Evolutionary conservation across 2,113 vertebrate genomes (phyloP), one percentile per base, ranked within the genome.

Genomic region (Barnardius zonarius): DNA sequence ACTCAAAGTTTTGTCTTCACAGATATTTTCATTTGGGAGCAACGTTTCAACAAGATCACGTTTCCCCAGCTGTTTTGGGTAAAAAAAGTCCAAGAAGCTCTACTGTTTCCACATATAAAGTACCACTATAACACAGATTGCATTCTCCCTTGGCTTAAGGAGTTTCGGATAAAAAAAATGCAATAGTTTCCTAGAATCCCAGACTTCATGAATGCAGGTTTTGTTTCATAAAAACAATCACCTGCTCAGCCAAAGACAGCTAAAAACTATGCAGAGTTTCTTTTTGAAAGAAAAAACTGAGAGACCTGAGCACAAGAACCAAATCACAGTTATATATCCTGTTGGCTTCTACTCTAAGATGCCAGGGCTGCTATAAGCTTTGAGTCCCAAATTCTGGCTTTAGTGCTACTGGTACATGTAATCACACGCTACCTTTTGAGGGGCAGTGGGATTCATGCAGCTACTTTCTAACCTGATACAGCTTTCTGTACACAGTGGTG

Each of bases 1-100:
- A 9, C 37, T 86, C 46, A 22, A 23, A 49, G 7, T 43, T 39
- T 5, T 55, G 3, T 70, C 37, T 61, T 90, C 0, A 0, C 41
- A 33, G 3, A 4, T 46, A 57, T 48, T 44, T 85, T 81, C 3
- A 4, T 41, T 70, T 28, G 1, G 4, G n/a, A 59, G 5, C 13
- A 80, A 46, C 7, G 18, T 63, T 87, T 86, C 7, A 72, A 49
- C 1, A 52, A 27, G 16, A 49, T 11, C 4, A 39, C 3, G 6
- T 39, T 51, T 62, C 5, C 5, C 12, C 11, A 48, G 5, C 9
- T 35, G 3, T 52, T 95, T 41, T 49, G 39, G 16, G 13, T 72
- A 16, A 44, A 54, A 73, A 72, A 95, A 49, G 3, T 2, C 17
- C 15, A 62, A 41, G 27, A 31, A 59, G 13, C 5, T 83, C 23